Conservation (phyloP, 2,113 vertebrate genomes). For the Campylomormyrus tamandua region DNA sequence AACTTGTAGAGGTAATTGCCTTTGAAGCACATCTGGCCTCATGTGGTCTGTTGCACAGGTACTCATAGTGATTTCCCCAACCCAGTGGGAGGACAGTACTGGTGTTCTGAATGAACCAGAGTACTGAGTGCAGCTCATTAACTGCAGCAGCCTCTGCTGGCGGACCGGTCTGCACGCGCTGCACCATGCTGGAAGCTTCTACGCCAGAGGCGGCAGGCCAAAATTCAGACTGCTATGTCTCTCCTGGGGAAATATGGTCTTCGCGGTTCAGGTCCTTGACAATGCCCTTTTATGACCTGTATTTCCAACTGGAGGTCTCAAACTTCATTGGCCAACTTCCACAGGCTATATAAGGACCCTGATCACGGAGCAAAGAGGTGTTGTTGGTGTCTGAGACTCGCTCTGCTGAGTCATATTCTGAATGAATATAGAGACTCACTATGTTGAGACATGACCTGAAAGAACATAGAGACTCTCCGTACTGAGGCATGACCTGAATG, state of each 20-base stretch:
- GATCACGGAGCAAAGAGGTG: not conserved
- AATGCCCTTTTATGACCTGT: not conserved
- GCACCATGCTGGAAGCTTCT: not conserved
- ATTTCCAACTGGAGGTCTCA: not conserved
- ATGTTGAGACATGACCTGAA: not conserved
- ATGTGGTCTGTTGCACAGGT: not conserved
- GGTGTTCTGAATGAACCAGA: conserved; percentile 31
- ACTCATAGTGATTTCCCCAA: conserved; percentile 10
- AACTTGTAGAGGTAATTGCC: conserved; percentile 9
- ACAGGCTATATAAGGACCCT: not conserved
- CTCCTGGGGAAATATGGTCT: not conserved
- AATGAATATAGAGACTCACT: not conserved
- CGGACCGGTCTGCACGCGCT: not conserved
- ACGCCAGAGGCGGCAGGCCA: not conserved
- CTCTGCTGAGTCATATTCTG: not conserved
- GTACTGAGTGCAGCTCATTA: not conserved
- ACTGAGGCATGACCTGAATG: not conserved
- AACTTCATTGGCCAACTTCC: not conserved
- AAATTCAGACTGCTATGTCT: not conserved
- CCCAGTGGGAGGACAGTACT: conserved; percentile 18
- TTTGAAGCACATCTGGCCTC: not conserved
- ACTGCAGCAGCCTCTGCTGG: not conserved
- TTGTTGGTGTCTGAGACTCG: not conserved
- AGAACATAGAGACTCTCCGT: not conserved
- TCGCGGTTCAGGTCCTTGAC: not conserved